Conservation (phyloP, 2,888 invertebrate species). For the Eupithecia inturbata region DNA sequence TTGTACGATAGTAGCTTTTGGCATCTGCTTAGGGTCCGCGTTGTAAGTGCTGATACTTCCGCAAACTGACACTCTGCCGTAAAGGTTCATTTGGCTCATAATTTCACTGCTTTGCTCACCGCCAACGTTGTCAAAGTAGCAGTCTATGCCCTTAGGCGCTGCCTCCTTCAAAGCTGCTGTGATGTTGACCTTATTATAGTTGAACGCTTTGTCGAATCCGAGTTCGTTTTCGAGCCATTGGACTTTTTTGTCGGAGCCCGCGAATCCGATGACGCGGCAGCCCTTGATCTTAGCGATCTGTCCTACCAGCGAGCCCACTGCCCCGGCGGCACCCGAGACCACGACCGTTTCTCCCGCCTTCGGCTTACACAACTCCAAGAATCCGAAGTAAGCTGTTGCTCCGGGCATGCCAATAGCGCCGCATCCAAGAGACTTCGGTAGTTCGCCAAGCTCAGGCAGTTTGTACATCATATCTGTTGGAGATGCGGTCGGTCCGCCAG, state of each 20-base stretch:
- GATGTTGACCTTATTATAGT: slow-evolving; percentile 87
- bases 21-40: slow-evolving; percentile 39
- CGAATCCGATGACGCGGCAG: slow-evolving; percentile 78
- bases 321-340: slow-evolving; percentile 89
- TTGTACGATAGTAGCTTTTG: slow-evolving; percentile 75
- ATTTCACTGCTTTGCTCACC: slow-evolving; percentile 85
- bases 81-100: slow-evolving; percentile 85
- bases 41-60: slow-evolving; percentile 71
- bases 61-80: slow-evolving; percentile 84
- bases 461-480: slow-evolving; percentile 50
- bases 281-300: slow-evolving; percentile 85
- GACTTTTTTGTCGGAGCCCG: slow-evolving; percentile 85
- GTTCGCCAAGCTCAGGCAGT: slow-evolving; percentile 81
- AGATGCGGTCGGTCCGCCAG: slow-evolving; percentile 6
- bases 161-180: slow-evolving; percentile 81
- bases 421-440: slow-evolving; percentile 81
- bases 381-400: slow-evolving; percentile 89
- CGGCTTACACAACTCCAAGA: slow-evolving; percentile 87
- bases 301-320: slow-evolving; percentile 83
- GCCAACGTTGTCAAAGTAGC: slow-evolving; percentile 91
- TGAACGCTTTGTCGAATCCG: slow-evolving; percentile 88
- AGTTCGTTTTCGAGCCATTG: slow-evolving; percentile 86
- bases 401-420: slow-evolving; percentile 88
- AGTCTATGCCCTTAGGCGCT: slow-evolving; percentile 88
- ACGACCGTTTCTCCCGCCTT: slow-evolving; percentile 89